Evolutionary conservation across 2,113 vertebrate genomes (phyloP), one percentile per base, ranked within the genome.

Genomic region (Thryonomys swinderianus): DNA sequence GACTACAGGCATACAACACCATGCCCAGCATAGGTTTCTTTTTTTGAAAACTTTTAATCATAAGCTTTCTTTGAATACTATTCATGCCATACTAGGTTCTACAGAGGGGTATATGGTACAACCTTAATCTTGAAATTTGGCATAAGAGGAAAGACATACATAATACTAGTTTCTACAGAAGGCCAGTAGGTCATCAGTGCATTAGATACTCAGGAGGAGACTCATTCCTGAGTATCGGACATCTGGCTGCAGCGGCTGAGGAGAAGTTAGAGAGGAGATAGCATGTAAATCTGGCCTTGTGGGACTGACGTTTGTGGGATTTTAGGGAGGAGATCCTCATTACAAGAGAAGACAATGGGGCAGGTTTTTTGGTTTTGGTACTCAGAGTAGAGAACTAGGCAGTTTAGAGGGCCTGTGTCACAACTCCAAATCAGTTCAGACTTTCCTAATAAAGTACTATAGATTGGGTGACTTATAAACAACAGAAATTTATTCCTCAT

Each of bases 11-110:
- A 32, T 62, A 14, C 18, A 40, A 10, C 23, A 71, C 64, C n/a
- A 32, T 87, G 17, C 51, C 32, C 66, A 67, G 11, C 12, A 69
- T 80, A 51, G 42, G 42, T 40, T 96, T 85, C 85, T 92, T 57
- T 95, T n/a, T 94, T 76, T 86, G 80, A 86, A 91, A 89, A 94
- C 53, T 37, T 59, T 55, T 37, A 37, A 30, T 71, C 57, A 69
- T 48, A 80, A 71, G 62, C 42, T 93, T 92, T 48, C 73, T 90
- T 90, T 94, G 67, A 82, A 93, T 73, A 64, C 7, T 76, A 3
- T 76, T 53, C 1, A 7, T 53, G 6, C 27, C 48, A 6, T 80
- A 17, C 32, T 59, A 90, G n/a, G 45, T 61, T 37, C 57, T 16
- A 2, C 42, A 74, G 73, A 85, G 10, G 45, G 84, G 11, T 76